These are phyloP conservation scores for Hemicrepidius hirtus DNA, from an alignment of 2,888 invertebrate genomes.

Conservation along the genomic window DNA sequence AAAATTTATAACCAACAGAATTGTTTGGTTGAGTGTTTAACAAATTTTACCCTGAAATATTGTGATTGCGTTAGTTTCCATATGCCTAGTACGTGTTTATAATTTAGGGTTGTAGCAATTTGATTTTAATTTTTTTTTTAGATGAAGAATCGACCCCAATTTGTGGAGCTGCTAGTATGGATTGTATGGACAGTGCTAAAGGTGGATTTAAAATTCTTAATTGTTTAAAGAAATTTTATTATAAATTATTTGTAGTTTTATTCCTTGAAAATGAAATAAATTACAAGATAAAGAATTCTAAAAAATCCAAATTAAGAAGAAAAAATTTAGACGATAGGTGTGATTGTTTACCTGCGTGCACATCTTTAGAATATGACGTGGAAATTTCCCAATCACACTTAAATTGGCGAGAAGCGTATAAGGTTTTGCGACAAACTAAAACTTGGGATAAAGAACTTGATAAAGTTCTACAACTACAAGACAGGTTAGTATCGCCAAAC, in stretches of 20 bases:
- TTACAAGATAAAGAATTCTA: background rate
- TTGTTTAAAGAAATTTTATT: background rate
- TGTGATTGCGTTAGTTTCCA: slow-evolving; percentile 61
- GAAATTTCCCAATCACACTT: slow-evolving; percentile 69
- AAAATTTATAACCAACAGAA: slow-evolving; percentile 60
- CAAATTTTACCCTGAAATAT: slow-evolving; percentile 56
- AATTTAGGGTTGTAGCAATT: background rate
- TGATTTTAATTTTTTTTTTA: background rate
- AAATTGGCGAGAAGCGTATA: slow-evolving; percentile 56
- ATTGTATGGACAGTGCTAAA: slow-evolving; percentile 75
- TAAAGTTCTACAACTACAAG: background rate
- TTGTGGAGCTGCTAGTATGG: slow-evolving; percentile 75
- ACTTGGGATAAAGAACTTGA: background rate
- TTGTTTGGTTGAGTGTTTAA: slow-evolving; percentile 61
- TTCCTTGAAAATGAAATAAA: background rate
- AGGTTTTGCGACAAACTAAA: background rate
- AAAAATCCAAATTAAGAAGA: background rate
- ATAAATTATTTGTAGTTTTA: background rate
- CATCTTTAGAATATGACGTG: slow-evolving; percentile 67
- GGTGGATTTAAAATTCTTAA: slow-evolving; percentile 64
- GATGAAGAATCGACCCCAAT: slow-evolving; percentile 61
- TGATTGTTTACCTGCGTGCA: slow-evolving; percentile 69
- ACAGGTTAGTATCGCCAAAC: background rate
- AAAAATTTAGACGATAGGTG: slow-evolving; percentile 57
- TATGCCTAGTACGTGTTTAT: slow-evolving; percentile 61